phyloP scores from a whole-genome alignment of 1,140 invertebrate genomes.

The Papilio xuthus region DNA sequence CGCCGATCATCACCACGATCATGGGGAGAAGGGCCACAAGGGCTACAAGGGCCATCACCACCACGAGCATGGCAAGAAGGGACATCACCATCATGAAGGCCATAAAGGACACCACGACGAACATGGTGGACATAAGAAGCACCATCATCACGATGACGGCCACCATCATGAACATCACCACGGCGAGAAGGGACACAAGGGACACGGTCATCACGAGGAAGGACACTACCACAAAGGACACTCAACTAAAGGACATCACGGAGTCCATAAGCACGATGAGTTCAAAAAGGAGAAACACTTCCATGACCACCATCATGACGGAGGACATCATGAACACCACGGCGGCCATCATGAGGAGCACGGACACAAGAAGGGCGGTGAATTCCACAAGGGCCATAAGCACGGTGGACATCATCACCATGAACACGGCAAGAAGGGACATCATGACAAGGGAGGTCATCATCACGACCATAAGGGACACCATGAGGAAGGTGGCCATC shows the following conservation, averaged over 20 bases:
- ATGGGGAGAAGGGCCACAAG: constrained; percentile 81
- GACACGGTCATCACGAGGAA: constrained; percentile 82
- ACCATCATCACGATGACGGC: constrained; percentile 88
- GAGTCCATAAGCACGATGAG: constrained; percentile 88
- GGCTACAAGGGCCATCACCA: constrained; percentile 85
- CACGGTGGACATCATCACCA: constrained; percentile 85
- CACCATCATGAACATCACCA: constrained; percentile 88
- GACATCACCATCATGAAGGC: constrained; percentile 87
- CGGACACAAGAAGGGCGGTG: constrained; percentile 85
- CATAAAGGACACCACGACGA: constrained; percentile 87
- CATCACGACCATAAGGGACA: constrained; percentile 75
- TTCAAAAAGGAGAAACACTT: constrained; percentile 83
- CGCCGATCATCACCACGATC: constrained; percentile 77
- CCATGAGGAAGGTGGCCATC: constrained; percentile 82
- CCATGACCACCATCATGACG: constrained; percentile 89
- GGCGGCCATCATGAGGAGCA: constrained; percentile 86
- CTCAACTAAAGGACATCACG: constrained; percentile 88
- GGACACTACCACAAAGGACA: constrained; percentile 88
- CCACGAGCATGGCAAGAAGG: constrained; percentile 86
- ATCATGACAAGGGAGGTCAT: constrained; percentile 85
- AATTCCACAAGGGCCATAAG: constrained; percentile 86
- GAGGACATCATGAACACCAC: constrained; percentile 85
- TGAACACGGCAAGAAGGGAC: constrained; percentile 87
- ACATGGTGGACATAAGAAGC: constrained; percentile 88
- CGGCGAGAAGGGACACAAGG: constrained; percentile 85